Conservation (phyloP, 2,113 vertebrate genomes). For the Crotalus tigris region DNA sequence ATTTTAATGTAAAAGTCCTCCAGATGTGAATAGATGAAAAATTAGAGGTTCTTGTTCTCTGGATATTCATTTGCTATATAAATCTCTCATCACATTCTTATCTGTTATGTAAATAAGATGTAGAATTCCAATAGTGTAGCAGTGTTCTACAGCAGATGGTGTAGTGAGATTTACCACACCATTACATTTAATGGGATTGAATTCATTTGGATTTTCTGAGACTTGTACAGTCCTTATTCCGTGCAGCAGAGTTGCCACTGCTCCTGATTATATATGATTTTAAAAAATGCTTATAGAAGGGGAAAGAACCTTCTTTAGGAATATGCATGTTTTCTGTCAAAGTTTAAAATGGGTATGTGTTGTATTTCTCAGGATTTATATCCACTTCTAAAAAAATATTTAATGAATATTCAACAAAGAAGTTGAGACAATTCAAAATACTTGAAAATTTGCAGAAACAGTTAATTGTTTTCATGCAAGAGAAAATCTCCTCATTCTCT, state of each 20-base stretch:
- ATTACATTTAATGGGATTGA: conserved; percentile 85
- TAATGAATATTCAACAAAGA: conserved; percentile 80
- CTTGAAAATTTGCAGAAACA: conserved; percentile 66
- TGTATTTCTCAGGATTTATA: conserved; percentile 69
- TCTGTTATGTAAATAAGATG: conserved; percentile 86
- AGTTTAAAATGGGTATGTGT: conserved; percentile 70
- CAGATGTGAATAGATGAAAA: conserved; percentile 72
- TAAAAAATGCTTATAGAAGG: conserved; percentile 73
- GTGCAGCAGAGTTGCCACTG: conserved; percentile 70
- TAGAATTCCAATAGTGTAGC: conserved; percentile 81
- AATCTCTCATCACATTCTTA: conserved; percentile 78
- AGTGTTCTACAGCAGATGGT: conserved; percentile 80
- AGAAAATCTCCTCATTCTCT: conserved; percentile 40
- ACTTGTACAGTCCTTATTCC: conserved; percentile 75
- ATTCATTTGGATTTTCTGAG: conserved; percentile 84
- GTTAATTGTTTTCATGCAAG: conserved; percentile 65
- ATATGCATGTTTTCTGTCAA: conserved; percentile 75
- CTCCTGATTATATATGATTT: conserved; percentile 80
- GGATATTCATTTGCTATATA: conserved; percentile 73
- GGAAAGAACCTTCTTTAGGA: conserved; percentile 58
- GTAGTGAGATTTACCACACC: conserved; percentile 82
- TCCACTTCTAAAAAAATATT: conserved; percentile 61
- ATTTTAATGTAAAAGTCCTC: conserved; percentile 66
- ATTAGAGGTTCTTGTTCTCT: conserved; percentile 67
- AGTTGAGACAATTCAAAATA: conserved; percentile 62